These are phyloP conservation scores for Thripadectes ignobilis DNA, from an alignment of 2,797 vertebrate genomes.

Conservation along the genomic window DNA sequence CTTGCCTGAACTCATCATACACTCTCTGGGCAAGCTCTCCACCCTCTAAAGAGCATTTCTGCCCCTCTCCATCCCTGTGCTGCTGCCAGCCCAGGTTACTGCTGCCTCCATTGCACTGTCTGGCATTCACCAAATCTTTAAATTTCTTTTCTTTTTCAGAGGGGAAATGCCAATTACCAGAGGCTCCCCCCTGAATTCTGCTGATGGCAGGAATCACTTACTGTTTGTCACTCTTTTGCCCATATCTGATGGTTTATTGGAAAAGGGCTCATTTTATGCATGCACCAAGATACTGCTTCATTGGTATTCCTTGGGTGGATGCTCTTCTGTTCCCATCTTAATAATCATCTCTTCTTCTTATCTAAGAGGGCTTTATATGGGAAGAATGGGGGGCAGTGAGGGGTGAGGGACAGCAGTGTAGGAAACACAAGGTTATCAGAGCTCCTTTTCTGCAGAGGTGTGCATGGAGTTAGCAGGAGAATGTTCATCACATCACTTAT, in stretches of 20 bases:
- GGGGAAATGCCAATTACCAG: conserved; percentile 35
- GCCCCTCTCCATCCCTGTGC: neutral
- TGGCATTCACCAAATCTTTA: neutral
- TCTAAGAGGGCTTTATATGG: conserved; percentile 15
- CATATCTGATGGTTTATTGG: conserved; percentile 22
- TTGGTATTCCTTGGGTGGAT: conserved; percentile 55
- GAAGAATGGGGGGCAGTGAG: conserved; percentile 22
- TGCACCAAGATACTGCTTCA: conserved; percentile 12
- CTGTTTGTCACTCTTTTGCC: conserved; percentile 26
- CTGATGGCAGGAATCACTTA: conserved; percentile 52
- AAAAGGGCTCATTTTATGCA: conserved; percentile 4
- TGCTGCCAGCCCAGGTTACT: neutral
- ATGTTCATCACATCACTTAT: neutral
- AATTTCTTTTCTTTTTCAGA: neutral
- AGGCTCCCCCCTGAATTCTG: neutral
- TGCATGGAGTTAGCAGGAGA: neutral
- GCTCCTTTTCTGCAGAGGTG: neutral
- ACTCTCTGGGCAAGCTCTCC: neutral
- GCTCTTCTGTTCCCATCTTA: conserved; percentile 59
- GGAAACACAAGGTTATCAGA: conserved; percentile 37
- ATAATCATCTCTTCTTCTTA: conserved; percentile 64
- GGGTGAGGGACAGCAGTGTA: neutral
- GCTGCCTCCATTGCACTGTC: neutral
- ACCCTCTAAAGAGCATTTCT: neutral
- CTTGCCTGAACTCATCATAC: neutral